phyloP scores from a whole-genome alignment of 2,797 vertebrate genomes.

The Acanthurus lineatus region DNA sequence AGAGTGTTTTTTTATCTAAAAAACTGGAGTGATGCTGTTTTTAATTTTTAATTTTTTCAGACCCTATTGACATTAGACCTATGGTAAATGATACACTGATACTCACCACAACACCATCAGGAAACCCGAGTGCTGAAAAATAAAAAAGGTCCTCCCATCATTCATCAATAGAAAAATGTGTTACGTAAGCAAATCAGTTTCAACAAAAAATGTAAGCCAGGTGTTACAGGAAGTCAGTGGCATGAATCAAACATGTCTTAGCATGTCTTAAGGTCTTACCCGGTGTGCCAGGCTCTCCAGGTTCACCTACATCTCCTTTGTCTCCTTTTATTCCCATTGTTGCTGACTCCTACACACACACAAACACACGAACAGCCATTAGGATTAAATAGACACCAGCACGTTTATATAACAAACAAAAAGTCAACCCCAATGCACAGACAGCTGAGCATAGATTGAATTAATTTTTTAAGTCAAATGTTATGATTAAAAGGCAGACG shows the following conservation, averaged over 20 bases:
- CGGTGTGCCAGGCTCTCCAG: constrained; percentile 89
- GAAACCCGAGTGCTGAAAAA: constrained; percentile 38
- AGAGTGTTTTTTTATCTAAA: no score
- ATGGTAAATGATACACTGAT: neutral
- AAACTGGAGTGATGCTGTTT: no score
- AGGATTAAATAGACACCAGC: neutral
- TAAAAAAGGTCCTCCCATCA: neutral
- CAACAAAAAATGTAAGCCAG: neutral
- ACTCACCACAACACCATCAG: constrained; percentile 68
- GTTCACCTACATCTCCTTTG: constrained; percentile 89
- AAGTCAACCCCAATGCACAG: neutral
- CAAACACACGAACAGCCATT: neutral
- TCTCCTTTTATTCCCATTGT: constrained; percentile 88
- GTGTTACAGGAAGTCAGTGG: neutral
- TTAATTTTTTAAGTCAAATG: neutral
- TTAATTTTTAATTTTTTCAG: no score
- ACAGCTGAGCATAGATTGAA: neutral
- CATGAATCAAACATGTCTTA: neutral
- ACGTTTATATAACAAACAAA: neutral
- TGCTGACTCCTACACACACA: constrained; percentile 62
- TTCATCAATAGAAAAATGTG: no score
- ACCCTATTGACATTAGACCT: no score
- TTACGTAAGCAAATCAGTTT: neutral
- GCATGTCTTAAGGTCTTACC: constrained; percentile 77
- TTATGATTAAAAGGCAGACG: neutral